Base-by-base conservation (phyloP, 1,140 invertebrate genomes). In the Calliphora vicina region DNA sequence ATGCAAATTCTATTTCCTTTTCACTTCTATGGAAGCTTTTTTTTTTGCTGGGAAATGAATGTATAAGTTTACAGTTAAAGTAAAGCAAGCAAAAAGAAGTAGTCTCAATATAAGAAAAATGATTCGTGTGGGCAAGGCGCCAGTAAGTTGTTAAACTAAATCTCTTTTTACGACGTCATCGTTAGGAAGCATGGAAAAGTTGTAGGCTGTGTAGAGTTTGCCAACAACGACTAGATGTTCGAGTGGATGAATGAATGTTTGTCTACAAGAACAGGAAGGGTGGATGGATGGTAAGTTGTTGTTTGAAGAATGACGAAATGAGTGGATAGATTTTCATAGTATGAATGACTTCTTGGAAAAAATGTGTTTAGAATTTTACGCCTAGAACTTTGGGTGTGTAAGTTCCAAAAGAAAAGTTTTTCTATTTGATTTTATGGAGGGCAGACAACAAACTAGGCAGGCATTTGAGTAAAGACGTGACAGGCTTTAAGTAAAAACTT, bases 141-240 rank as follows among this genome's bases (percentile, higher is more conserved):
- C 61, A 67, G 25, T 67, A 67, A 67, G 61, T 67, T 67, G 61
- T 67, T 67, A 67, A 67, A 67, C 23, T 57, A n/a, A n/a, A 57
- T 57, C 50, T 57, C n/a, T 6, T 17, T n/a, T 57, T 57, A 57
- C 50, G 50, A 17, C 15, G n/a, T 57, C 13, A n/a, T 57, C 50
- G 17, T 57, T n/a, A 57, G 50, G 1, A 57, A 57, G 45, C 9
- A 3, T 57, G 45, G 4, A 57, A 57, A 13, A 57, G 15, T 57
- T 67, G 57, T 67, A 67, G 17, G 57, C 20, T 67, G 57, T n/a
- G 50, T 23, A 67, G 73, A 20, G n/a, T 78, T 78, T 35, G 20
- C 74, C 5, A 43, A 78, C 74, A 43, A 23, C 13, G 26, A 27
- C 13, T 73, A 23, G 2, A 26, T 73, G 13, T 29, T 13, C 13